Conservation (phyloP, 2,113 vertebrate species). For the Tonatia bakeri region DNA sequence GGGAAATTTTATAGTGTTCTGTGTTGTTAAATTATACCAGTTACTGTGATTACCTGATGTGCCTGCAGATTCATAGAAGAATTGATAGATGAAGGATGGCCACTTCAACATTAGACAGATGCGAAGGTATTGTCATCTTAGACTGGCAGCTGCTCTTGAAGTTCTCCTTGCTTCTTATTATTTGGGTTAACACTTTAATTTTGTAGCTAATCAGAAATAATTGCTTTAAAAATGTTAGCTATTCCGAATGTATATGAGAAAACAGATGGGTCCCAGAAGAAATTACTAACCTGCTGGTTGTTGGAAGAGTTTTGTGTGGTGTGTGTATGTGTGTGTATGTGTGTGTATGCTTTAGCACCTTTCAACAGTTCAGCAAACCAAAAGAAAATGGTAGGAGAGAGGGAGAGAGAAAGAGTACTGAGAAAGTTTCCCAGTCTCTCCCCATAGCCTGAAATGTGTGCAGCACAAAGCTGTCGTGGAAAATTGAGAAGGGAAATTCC, state of each 20-base stretch:
- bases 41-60: constrained; percentile 27
- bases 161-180: constrained; percentile 19
- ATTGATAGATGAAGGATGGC: not conserved
- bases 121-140: not conserved
- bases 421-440: not conserved
- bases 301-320: not conserved
- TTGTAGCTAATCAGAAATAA: constrained; percentile 34
- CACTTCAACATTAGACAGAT: not conserved
- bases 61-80: not conserved
- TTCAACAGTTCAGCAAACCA: not conserved
- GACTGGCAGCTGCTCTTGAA: constrained; percentile 27
- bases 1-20: constrained; percentile 24
- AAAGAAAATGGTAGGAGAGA: not conserved
- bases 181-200: constrained; percentile 45
- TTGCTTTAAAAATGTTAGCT: not conserved
- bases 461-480: not conserved
- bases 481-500: not conserved
- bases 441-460: not conserved
- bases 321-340: not conserved
- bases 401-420: not conserved
- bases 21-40: constrained; percentile 15
- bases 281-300: not conserved
- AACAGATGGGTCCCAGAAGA: not conserved
- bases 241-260: not conserved
- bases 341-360: not conserved